phyloP scores from a whole-genome alignment of 2,888 invertebrate species.

The Meiosimyza platycephala region DNA sequence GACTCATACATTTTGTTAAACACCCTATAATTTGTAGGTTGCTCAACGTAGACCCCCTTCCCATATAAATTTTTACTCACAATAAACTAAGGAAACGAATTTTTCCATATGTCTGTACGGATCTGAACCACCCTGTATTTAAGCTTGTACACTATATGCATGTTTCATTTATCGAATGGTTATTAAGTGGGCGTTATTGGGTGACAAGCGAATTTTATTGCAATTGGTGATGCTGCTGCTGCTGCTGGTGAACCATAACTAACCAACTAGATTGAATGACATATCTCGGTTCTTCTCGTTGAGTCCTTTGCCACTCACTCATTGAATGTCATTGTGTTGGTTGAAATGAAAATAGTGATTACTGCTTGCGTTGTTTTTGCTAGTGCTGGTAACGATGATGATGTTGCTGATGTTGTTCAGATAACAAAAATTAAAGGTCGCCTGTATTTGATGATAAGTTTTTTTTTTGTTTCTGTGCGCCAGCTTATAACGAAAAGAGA shows the following conservation, averaged over 20 bases:
- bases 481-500: too few species aligned
- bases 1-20: too few species aligned
- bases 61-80: too few species aligned
- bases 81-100: too few species aligned
- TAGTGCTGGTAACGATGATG: not conserved
- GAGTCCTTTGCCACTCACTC: not conserved
- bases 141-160: too few species aligned
- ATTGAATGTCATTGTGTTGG: constrained; percentile 5
- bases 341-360: not conserved
- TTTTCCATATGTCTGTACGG: too few species aligned
- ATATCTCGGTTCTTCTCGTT: not conserved
- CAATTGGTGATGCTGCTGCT: not conserved
- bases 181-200: constrained; percentile 7
- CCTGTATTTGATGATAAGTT: too few species aligned
- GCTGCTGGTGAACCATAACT: not conserved
- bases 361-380: not conserved
- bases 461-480: too few species aligned
- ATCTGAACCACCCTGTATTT: too few species aligned
- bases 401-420: not conserved
- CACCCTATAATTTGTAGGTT: too few species aligned
- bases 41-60: too few species aligned
- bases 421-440: too few species aligned
- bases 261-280: not conserved
- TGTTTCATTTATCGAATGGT: not conserved
- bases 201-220: not conserved